phyloP scores from a whole-genome alignment of 2,888 invertebrate species.

The Drosophila tanythrix region DNA sequence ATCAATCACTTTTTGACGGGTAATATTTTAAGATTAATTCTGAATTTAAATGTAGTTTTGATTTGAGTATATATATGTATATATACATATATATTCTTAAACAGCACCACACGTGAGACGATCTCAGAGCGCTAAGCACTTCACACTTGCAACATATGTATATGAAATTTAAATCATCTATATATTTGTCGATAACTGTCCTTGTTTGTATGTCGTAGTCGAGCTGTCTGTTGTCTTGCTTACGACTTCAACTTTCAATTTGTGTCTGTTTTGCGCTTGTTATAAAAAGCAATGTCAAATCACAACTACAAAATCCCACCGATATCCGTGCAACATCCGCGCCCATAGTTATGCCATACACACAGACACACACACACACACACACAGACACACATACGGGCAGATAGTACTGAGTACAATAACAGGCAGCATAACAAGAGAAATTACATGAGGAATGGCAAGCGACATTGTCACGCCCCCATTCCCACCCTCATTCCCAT shows the following conservation, averaged over 20 bases:
- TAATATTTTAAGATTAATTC: neutral
- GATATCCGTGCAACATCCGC: slow-evolving; percentile 4
- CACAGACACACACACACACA: neutral
- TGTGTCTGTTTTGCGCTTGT: slow-evolving; percentile 25
- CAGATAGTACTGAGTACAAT: slow-evolving; percentile 1
- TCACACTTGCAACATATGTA: neutral
- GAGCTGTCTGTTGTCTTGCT: neutral
- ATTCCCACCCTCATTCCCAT: neutral
- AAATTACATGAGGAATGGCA: slow-evolving; percentile 1
- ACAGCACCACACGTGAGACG: neutral
- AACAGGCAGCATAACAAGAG: neutral
- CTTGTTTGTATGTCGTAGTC: neutral
- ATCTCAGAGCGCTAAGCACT: neutral
- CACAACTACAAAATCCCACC: slow-evolving; percentile 19
- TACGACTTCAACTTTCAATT: neutral
- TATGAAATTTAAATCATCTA: neutral
- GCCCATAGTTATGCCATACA: slow-evolving; percentile 39
- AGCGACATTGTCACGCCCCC: slow-evolving; percentile 47
- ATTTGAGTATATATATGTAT: too few relatives aligned
- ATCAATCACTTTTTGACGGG: neutral
- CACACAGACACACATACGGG: neutral
- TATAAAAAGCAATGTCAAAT: slow-evolving; percentile 48
- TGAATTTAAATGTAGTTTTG: too few relatives aligned
- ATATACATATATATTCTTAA: neutral
- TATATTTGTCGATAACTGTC: neutral